Evolutionary conservation across 2,888 invertebrate species (phyloP).

Genomic region (Phortica magna): DNA sequence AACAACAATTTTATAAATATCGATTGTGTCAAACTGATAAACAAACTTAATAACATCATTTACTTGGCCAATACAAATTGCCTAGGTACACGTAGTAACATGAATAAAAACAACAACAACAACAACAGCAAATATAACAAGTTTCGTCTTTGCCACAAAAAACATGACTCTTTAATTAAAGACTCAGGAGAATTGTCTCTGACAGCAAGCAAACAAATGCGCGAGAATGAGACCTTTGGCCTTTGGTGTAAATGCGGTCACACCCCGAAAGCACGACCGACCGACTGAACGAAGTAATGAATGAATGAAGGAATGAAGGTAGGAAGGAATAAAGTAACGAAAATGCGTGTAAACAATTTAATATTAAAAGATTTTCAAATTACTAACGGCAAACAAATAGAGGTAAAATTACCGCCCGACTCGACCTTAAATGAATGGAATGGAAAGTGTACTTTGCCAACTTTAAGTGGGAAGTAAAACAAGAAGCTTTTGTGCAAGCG

Average conservation of each 20-base stretch:
- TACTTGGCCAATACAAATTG: too few relatives aligned
- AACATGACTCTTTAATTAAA: too few relatives aligned
- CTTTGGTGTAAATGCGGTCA: constrained; percentile 14
- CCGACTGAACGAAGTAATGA: neutral
- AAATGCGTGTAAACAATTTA: neutral
- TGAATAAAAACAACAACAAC: too few relatives aligned
- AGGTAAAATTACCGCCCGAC: neutral
- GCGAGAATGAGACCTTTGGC: constrained; percentile 9
- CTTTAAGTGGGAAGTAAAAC: neutral
- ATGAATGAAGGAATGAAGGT: neutral
- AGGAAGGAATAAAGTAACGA: neutral
- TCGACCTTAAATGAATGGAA: neutral
- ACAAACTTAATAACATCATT: too few relatives aligned
- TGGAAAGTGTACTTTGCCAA: neutral
- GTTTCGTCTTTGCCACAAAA: too few relatives aligned
- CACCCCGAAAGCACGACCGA: neutral
- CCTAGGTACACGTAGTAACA: too few relatives aligned
- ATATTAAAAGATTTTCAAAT: neutral
- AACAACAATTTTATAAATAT: too few relatives aligned
- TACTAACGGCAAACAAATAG: neutral
- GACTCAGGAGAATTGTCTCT: neutral
- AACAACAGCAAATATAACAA: too few relatives aligned
- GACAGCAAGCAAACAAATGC: neutral
- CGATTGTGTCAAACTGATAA: too few relatives aligned
- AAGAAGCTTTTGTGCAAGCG: constrained; percentile 29